Evolutionary conservation across 2,113 vertebrate genomes (phyloP), one percentile per base, ranked within the genome.

Genomic region (Podiceps cristatus): DNA sequence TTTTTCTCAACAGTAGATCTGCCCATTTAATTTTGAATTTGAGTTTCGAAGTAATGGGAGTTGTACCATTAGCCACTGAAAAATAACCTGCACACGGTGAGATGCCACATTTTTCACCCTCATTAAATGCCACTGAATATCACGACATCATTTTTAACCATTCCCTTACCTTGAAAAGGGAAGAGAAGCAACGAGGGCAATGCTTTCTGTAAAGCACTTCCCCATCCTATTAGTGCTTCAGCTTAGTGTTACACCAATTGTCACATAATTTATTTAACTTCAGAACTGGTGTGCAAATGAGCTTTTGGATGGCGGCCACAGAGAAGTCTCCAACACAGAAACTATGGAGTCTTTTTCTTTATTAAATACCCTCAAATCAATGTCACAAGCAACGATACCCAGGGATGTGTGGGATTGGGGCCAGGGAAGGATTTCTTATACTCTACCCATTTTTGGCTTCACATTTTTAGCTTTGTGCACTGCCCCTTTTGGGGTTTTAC

Each of bases 281-380:
- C 78, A 86, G 66, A 80, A 56, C 72, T 37, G 28, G 28, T 50
- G 74, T 76, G 71, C 78, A 97, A 93, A 91, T 40, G 75, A 82
- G 82, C 42, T 80, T 86, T 58, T 85, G 71, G 93, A 92, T 80
- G 28, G 27, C 73, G 93, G 90, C 87, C 96, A 91, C 59, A 53
- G 33, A 60, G 37, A 33, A 86, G 19, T 27, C 63, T 88, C 71
- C 63, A 93, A 45, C 17, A 45, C 45, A 66, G 66, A 63, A 93
- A 59, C 42, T 7, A 64, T 19, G 24, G 64, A 88, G 45, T 58
- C 23, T 47, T 75, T 44, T n/a, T 74, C 79, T 89, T 79, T 52
- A 90, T 92, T 92, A 86, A 95, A 92, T 23, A 66, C 37, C 13
- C 77, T 85, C 85, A 76, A 90, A 95, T 87, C 85, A 94, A 69